Evolutionary conservation across 2,888 invertebrate genomes (phyloP).

Genomic region (Minunthozetes semirufus): DNA sequence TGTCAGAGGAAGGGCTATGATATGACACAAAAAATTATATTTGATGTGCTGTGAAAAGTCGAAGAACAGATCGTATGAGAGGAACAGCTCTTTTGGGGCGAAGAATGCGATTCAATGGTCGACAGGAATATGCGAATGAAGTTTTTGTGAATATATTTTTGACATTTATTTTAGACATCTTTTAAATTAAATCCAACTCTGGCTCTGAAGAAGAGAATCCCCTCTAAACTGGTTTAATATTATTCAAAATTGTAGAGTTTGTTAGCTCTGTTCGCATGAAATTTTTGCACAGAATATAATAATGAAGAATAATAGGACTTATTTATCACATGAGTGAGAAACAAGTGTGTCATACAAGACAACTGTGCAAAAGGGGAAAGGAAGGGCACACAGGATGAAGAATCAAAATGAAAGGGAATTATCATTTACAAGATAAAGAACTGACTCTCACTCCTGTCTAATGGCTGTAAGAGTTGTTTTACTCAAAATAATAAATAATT

Average conservation of each 20-base stretch:
- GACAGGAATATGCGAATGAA: background rate
- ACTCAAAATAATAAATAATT: background rate
- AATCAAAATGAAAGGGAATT: no score
- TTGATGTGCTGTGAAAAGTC: background rate
- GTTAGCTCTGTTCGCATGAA: background rate
- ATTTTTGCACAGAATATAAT: background rate
- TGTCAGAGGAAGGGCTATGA: background rate
- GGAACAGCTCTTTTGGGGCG: no score
- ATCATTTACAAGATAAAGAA: background rate
- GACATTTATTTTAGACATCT: background rate
- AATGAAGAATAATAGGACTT: background rate
- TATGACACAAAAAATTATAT: conserved; percentile 15
- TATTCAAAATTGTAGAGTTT: conserved; percentile 12
- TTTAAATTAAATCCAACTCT: no score
- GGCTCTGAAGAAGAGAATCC: background rate
- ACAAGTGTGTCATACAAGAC: conserved; percentile 15
- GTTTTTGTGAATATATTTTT: background rate
- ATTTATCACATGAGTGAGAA: conserved; percentile 14
- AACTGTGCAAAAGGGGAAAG: background rate
- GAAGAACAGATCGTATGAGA: no score
- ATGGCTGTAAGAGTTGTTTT: background rate
- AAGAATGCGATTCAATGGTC: background rate
- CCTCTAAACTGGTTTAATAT: conserved; percentile 14
- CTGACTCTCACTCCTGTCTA: background rate
- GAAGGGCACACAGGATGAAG: background rate